Evolutionary conservation across 2,888 invertebrate species (phyloP).

Genomic region (Agonopterix subpropinquella): DNA sequence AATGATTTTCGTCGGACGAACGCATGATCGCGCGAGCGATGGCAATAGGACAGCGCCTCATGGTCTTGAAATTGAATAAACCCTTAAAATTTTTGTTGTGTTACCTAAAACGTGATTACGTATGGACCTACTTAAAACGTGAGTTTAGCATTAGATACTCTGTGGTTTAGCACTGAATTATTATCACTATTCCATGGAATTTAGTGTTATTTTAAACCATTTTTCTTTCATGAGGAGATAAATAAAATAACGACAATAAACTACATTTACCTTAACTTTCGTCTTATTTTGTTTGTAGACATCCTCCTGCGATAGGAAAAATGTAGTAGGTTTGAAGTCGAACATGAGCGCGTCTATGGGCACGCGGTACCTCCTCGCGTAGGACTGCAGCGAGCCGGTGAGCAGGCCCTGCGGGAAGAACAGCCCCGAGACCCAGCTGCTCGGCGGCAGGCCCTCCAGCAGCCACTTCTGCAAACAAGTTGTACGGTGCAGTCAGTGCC

Average conservation of each 20-base stretch:
- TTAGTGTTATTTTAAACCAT: no score
- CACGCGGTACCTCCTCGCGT: conserved; percentile 87
- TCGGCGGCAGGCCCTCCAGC: conserved; percentile 81
- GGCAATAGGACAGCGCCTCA: no score
- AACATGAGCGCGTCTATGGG: conserved; percentile 91
- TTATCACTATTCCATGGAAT: no score
- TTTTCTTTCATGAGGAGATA: no score
- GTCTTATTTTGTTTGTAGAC: conserved; percentile 65
- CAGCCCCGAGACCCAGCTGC: conserved; percentile 95
- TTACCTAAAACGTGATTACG: no score
- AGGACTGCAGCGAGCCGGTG: conserved; percentile 92
- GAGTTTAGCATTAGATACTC: no score
- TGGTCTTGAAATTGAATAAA: no score
- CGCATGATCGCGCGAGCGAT: no score
- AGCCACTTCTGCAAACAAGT: conserved; percentile 78
- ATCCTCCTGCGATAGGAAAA: conserved; percentile 80
- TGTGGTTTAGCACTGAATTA: no score
- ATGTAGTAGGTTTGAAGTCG: conserved; percentile 81
- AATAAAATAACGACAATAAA: neutral
- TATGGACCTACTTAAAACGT: no score
- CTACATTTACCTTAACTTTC: conserved; percentile 32
- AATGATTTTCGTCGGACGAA: no score
- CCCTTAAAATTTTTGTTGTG: no score
- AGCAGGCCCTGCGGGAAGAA: conserved; percentile 96
- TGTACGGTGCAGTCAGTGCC: neutral